A percentile compares a stretch with the other conserved stretches of the same genome.
Evolutionary conservation across 2,797 vertebrate species (phyloP).

Genomic region (Amazona finschi): DNA sequence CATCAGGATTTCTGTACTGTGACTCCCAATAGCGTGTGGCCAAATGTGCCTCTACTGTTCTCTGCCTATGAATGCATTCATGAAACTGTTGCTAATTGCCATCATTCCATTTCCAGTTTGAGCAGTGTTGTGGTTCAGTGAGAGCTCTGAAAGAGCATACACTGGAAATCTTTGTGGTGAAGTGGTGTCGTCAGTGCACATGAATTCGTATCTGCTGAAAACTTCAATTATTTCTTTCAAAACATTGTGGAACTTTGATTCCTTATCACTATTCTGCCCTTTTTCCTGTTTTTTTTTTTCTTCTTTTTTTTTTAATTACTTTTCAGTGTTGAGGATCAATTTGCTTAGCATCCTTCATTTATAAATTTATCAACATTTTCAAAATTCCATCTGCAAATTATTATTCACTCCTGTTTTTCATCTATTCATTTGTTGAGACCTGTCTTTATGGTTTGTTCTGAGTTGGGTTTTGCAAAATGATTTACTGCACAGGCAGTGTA

Average conservation of each 20-base stretch:
- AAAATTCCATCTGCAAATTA: not conserved
- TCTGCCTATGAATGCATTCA: not conserved
- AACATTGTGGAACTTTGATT: not conserved
- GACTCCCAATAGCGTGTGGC: not conserved
- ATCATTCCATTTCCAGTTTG: not conserved
- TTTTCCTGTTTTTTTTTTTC: not conserved
- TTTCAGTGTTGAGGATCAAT: not conserved
- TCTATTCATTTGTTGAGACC: not conserved
- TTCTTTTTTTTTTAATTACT: not conserved
- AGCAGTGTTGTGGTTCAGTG: not conserved
- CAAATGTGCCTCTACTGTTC: not conserved
- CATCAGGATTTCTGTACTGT: not conserved
- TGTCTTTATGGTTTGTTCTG: not conserved
- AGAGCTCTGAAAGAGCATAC: not conserved
- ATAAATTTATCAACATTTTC: not conserved
- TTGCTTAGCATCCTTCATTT: not conserved
- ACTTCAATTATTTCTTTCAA: not conserved
- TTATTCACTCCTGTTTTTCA: not conserved
- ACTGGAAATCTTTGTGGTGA: not conserved
- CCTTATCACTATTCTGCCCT: not conserved
- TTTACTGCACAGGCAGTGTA: not conserved
- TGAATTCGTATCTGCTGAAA: not conserved
- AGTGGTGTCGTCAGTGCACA: not conserved
- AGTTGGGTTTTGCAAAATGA: not conserved
- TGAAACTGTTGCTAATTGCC: not conserved